These are phyloP conservation scores for Parnassius glacialis DNA, from an alignment of 2,888 invertebrate species.

Conservation along the genomic window DNA sequence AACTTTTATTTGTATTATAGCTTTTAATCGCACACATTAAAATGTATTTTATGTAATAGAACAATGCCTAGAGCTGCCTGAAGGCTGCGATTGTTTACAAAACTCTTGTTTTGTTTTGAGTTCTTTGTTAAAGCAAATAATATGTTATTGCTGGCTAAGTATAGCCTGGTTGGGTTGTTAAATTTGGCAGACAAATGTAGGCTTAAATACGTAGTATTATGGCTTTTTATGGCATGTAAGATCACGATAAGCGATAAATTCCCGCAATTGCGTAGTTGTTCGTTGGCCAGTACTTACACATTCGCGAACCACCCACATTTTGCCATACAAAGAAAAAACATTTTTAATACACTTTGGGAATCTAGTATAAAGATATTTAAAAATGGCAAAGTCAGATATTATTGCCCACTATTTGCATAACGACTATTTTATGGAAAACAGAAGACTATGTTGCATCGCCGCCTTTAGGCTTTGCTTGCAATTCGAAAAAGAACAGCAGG, in stretches of 20 bases:
- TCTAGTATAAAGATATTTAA: too few relatives aligned
- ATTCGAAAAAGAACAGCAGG: too few relatives aligned
- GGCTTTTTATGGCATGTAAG: slow-evolving; percentile 19
- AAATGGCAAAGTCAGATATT: too few relatives aligned
- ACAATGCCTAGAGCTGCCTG: slow-evolving; percentile 25
- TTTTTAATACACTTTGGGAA: too few relatives aligned
- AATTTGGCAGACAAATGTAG: slow-evolving; percentile 7
- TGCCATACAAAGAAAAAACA: neutral
- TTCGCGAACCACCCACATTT: slow-evolving; percentile 18
- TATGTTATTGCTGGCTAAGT: slow-evolving; percentile 16
- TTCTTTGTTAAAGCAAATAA: slow-evolving; percentile 29
- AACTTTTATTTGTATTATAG: too few relatives aligned
- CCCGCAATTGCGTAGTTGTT: slow-evolving; percentile 19
- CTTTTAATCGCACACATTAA: too few relatives aligned
- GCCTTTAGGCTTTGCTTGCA: too few relatives aligned
- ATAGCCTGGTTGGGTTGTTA: slow-evolving; percentile 1
- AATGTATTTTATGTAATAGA: slow-evolving; percentile 3
- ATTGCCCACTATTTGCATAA: too few relatives aligned
- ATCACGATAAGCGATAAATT: slow-evolving; percentile 21
- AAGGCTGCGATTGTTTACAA: slow-evolving; percentile 30
- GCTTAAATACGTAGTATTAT: neutral
- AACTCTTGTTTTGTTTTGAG: slow-evolving; percentile 30
- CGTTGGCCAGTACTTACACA: slow-evolving; percentile 20
- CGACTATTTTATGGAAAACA: too few relatives aligned
- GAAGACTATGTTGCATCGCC: too few relatives aligned